Conservation (phyloP, 2,888 invertebrate species). For the Nemapogon koenigi region DNA sequence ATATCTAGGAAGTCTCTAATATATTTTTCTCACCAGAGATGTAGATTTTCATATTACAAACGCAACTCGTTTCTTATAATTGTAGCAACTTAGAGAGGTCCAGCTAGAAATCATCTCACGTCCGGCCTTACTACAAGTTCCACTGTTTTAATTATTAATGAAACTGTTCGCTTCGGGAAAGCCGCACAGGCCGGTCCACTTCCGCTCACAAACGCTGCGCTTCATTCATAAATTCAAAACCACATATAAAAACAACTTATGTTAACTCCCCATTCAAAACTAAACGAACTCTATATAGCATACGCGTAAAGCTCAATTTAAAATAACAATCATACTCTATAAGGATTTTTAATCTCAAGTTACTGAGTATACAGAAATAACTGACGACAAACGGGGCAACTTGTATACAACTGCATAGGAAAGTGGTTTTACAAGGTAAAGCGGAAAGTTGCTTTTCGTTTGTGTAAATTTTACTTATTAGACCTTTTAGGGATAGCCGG, state of each 20-base stretch:
- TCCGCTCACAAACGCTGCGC: slow-evolving; percentile 60
- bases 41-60: too few species aligned
- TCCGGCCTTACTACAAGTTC: slow-evolving; percentile 40
- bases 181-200: slow-evolving; percentile 57
- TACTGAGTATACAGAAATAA: slow-evolving; percentile 50
- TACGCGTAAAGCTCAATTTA: slow-evolving; percentile 23
- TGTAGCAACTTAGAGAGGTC: too few species aligned
- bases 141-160: slow-evolving; percentile 63
- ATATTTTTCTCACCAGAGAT: too few species aligned
- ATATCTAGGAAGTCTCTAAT: too few species aligned
- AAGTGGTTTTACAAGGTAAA: slow-evolving; percentile 50
- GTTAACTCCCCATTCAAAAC: slow-evolving; percentile 20
- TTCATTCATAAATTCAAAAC: slow-evolving; percentile 58
- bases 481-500: slow-evolving; percentile 34
- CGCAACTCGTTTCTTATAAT: too few species aligned
- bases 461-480: slow-evolving; percentile 38
- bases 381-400: slow-evolving; percentile 53
- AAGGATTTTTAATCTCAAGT: slow-evolving; percentile 17
- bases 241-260: slow-evolving; percentile 14
- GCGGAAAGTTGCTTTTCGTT: slow-evolving; percentile 59
- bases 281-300: slow-evolving; percentile 28
- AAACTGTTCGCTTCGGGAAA: slow-evolving; percentile 59
- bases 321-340: slow-evolving; percentile 13
- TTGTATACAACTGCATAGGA: slow-evolving; percentile 38
- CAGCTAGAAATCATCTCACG: slow-evolving; percentile 57